phyloP scores from a whole-genome alignment of 2,888 invertebrate species.

The Chrysolina americana region DNA sequence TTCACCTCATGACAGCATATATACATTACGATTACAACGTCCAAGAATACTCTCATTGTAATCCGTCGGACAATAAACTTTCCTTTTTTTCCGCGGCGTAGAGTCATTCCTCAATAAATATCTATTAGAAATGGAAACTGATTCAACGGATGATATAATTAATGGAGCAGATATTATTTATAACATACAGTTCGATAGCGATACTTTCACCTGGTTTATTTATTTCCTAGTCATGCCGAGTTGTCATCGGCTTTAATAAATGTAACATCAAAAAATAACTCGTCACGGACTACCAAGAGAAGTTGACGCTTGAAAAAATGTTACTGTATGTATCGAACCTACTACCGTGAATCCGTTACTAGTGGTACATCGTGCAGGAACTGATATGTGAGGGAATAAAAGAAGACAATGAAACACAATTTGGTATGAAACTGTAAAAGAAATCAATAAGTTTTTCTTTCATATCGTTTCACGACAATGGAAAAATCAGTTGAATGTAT shows the following conservation, averaged over 20 bases:
- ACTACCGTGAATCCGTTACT: constrained; percentile 38
- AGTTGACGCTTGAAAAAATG: constrained; percentile 30
- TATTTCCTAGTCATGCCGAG: constrained; percentile 33
- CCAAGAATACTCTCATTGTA: constrained; percentile 3
- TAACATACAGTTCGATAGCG: constrained; percentile 17
- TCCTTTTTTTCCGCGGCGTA: background rate
- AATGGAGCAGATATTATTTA: constrained; percentile 35
- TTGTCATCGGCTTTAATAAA: constrained; percentile 36
- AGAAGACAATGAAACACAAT: constrained; percentile 25
- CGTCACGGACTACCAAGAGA: constrained; percentile 41
- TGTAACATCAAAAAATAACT: constrained; percentile 32
- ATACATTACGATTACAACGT: background rate
- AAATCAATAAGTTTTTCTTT: background rate
- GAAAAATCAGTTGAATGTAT: too few relatives aligned
- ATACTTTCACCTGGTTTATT: constrained; percentile 39
- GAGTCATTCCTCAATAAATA: constrained; percentile 11
- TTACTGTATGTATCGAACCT: constrained; percentile 31
- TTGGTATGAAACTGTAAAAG: constrained; percentile 8
- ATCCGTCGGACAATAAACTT: constrained; percentile 27
- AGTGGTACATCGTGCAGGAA: constrained; percentile 30
- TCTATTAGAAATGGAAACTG: constrained; percentile 28
- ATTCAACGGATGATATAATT: constrained; percentile 29
- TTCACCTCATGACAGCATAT: constrained; percentile 6
- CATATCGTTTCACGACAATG: too few relatives aligned
- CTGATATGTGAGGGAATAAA: constrained; percentile 23